These are phyloP conservation scores for Drosophila suboccidentalis DNA, from an alignment of 2,888 invertebrate genomes.

Conservation along the genomic window DNA sequence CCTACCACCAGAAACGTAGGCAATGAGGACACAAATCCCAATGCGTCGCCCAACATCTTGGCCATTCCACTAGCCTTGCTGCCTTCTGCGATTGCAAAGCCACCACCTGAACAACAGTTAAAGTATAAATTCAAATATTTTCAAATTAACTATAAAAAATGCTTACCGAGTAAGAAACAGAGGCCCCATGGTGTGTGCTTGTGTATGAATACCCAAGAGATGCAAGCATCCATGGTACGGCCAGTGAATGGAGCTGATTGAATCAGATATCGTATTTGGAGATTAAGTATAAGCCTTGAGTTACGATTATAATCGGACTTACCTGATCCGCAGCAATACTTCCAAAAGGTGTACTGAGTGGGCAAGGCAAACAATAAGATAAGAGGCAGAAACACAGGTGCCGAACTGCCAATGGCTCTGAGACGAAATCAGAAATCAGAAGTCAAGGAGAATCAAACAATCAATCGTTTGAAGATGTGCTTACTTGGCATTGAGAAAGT, in stretches of 20 bases:
- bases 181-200: conserved; percentile 95
- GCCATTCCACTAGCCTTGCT: conserved; percentile 93
- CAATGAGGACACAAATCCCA: conserved; percentile 88
- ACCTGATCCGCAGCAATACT: conserved; percentile 87
- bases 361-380: conserved; percentile 93
- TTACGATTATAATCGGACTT: conserved; percentile 1
- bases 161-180: conserved; percentile 90
- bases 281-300: not conserved
- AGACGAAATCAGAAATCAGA: not conserved
- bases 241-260: conserved; percentile 60
- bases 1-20: conserved; percentile 88
- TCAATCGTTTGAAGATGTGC: conserved; percentile 1
- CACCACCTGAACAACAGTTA: conserved; percentile 88
- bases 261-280: not conserved
- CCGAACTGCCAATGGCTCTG: conserved; percentile 84
- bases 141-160: not conserved
- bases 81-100: conserved; percentile 94
- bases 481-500: conserved; percentile 78
- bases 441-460: too few relatives aligned
- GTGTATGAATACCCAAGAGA: conserved; percentile 93
- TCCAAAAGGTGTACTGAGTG: conserved; percentile 90
- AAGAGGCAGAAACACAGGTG: conserved; percentile 91
- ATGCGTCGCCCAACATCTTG: conserved; percentile 89
- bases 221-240: conserved; percentile 87
- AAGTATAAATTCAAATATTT: not conserved